A percentile compares a stretch with the other conserved stretches of the same genome.
phyloP scores from a whole-genome alignment of 1,140 invertebrate genomes.

The Stenopsyche tienmushanensis region DNA sequence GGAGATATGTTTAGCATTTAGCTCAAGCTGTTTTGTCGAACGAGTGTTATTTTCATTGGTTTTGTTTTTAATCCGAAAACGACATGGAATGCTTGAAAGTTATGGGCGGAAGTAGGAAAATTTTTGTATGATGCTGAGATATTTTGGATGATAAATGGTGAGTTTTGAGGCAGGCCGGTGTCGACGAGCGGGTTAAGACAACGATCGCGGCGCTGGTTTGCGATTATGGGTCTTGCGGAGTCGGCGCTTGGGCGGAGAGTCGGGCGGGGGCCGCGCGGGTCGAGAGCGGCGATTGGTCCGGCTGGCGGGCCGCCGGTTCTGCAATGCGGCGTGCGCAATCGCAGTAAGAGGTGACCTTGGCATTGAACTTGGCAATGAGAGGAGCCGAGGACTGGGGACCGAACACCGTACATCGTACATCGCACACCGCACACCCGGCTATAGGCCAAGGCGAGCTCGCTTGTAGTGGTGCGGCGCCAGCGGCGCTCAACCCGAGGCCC shows the following conservation, averaged over 20 bases:
- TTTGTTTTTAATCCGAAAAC: too few species aligned
- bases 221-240: not conserved
- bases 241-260: not conserved
- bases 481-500: not conserved
- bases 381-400: conserved; percentile 20
- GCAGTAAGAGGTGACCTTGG: conserved; percentile 40
- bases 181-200: conserved; percentile 18
- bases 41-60: too few species aligned
- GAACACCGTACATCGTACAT: too few species aligned
- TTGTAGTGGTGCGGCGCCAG: not conserved
- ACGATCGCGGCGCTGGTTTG: not conserved
- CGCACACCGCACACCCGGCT: not conserved
- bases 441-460: not conserved
- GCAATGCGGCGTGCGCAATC: conserved; percentile 42
- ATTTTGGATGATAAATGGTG: too few species aligned
- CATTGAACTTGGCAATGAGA: conserved; percentile 44
- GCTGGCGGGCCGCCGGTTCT: conserved; percentile 22
- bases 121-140: too few species aligned
- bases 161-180: too few species aligned
- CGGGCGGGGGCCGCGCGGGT: not conserved
- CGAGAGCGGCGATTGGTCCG: not conserved
- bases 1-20: too few species aligned
- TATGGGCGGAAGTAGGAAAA: too few species aligned
- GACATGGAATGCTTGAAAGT: too few species aligned
- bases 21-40: too few species aligned